These are phyloP conservation scores for Caenorhabditis sp. DNA, from an alignment of 2,888 invertebrate genomes.

Conservation along the genomic window DNA sequence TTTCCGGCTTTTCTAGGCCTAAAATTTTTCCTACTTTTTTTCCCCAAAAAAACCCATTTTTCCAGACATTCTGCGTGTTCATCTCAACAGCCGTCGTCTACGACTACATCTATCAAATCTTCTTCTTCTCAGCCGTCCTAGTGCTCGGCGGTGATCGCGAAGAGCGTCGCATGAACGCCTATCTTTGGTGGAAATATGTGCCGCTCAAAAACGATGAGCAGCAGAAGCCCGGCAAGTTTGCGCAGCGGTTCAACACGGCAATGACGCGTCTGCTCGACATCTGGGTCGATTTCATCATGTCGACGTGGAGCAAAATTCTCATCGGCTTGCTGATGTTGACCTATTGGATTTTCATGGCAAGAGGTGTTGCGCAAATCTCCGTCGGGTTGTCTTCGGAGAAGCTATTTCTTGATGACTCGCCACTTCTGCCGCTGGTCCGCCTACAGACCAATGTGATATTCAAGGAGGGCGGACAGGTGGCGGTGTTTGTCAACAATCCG, in stretches of 20 bases:
- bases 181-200: constrained; percentile 53
- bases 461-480: constrained; percentile 69
- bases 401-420: constrained; percentile 69
- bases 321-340: constrained; percentile 46
- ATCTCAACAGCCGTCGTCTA: constrained; percentile 67
- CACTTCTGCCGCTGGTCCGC: constrained; percentile 66
- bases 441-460: constrained; percentile 69
- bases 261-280: constrained; percentile 40
- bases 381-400: constrained; percentile 69
- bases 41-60: too few relatives aligned
- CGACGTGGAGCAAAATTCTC: constrained; percentile 53
- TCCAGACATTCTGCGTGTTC: constrained; percentile 68
- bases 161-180: constrained; percentile 58
- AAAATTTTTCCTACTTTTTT: too few relatives aligned
- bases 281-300: constrained; percentile 69
- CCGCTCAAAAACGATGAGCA: constrained; percentile 21
- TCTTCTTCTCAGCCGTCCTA: constrained; percentile 69
- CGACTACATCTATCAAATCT: constrained; percentile 68
- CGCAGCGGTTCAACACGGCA: constrained; percentile 20
- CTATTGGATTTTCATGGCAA: constrained; percentile 66
- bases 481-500: constrained; percentile 69
- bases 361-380: constrained; percentile 65
- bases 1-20: too few relatives aligned
- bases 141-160: constrained; percentile 65
- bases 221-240: constrained; percentile 9